Evolutionary conservation across 1,140 invertebrate genomes (phyloP).

Genomic region (Drosophila azteca): DNA sequence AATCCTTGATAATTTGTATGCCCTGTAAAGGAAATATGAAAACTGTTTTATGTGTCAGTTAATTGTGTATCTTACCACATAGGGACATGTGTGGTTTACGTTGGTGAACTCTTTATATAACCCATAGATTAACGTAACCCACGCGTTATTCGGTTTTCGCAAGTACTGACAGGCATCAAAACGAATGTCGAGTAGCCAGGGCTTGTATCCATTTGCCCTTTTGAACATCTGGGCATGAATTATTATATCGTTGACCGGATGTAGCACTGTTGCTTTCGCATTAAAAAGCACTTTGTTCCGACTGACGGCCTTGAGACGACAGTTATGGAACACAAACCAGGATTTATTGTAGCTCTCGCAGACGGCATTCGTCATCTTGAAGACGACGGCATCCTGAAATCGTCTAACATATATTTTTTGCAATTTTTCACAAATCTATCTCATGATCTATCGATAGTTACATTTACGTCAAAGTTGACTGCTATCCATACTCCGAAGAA

Average conservation of each 20-base stretch:
- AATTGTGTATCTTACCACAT: constrained; percentile 11
- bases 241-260: constrained; percentile 3
- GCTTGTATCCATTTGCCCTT: constrained; percentile 40
- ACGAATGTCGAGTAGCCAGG: neutral
- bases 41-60: neutral
- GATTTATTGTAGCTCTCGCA: constrained; percentile 33
- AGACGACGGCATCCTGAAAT: constrained; percentile 18
- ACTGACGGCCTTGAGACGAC: constrained; percentile 22
- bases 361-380: constrained; percentile 27
- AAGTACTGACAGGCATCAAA: constrained; percentile 31
- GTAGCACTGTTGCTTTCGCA: constrained; percentile 14
- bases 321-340: constrained; percentile 21
- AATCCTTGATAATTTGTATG: constrained; percentile 15
- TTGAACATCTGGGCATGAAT: neutral
- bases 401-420: too few relatives aligned
- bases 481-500: too few relatives aligned
- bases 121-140: constrained; percentile 4
- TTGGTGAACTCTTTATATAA: constrained; percentile 37
- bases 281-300: constrained; percentile 13
- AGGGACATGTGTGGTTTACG: constrained; percentile 41
- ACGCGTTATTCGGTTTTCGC: neutral
- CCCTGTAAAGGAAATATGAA: constrained; percentile 15
- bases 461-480: too few relatives aligned
- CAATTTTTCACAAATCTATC: too few relatives aligned
- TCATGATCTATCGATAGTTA: too few relatives aligned